Evolutionary conservation across 2,113 vertebrate species (phyloP), one percentile per base, ranked within the genome.

Genomic region (Phaethornis superciliosus): DNA sequence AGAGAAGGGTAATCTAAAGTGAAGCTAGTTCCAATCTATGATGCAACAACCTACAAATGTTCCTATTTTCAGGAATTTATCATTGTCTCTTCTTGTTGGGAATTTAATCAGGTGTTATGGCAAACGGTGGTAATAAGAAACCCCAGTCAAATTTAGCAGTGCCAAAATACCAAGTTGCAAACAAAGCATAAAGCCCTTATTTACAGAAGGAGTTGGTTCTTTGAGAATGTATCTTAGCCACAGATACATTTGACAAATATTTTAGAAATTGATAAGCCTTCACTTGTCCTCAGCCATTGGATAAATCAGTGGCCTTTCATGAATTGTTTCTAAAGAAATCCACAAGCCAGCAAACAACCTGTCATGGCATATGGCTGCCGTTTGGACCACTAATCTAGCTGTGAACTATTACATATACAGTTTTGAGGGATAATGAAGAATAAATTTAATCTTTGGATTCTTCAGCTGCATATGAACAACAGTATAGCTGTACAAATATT

Each of bases 401-500:
- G 35, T 74, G 32, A 92, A 56, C 28, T 82, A 52, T 80, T 80
- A 60, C 44, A 94, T 60, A 63, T 37, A 64, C 21, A 44, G 63
- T 59, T 52, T 81, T 37, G 4, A 7, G n/a, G 56, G 74, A 67
- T 74, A 92, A 86, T 4, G 33, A 94, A 75, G 42, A 88, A 91
- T 49, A 91, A 88, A 88, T 86, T 75, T 78, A 95, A 78, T 46
- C 35, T 75, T 94, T 76, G 35, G 21, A 82, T 91, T 94, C 68
- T 56, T 93, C 60, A 88, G 79, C 46, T 88, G 76, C 46, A 42
- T 60, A 85, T 20, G 55, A 85, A 89, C 44, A 88, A n/a, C 10
- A 30, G 32, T 40, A 75, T 65, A 69, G 55, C 35, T 87, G 59
- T 70, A 74, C 68, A 93, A 94, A 93, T 95, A 96, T 97, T 95